These are phyloP conservation scores for Coronaproctus castanopsis DNA, from an alignment of 2,888 invertebrate genomes.

Conservation along the genomic window DNA sequence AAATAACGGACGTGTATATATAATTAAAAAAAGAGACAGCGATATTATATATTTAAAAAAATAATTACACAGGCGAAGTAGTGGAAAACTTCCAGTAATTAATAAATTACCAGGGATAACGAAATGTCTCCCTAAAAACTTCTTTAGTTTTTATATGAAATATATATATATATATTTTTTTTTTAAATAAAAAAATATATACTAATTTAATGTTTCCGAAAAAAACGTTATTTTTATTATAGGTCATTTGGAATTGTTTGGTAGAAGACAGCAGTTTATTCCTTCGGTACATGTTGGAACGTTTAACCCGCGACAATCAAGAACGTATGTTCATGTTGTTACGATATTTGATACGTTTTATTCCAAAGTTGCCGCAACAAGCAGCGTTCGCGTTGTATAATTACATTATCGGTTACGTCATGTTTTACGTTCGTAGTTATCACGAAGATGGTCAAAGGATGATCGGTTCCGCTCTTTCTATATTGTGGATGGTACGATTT, in stretches of 20 bases:
- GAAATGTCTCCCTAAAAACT: too few relatives aligned
- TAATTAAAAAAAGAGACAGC: too few relatives aligned
- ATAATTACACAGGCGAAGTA: too few relatives aligned
- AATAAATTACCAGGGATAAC: too few relatives aligned
- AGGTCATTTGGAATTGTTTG: constrained; percentile 93
- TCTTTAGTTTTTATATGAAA: too few relatives aligned
- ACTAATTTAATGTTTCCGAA: too few relatives aligned
- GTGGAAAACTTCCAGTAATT: too few relatives aligned
- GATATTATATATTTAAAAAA: too few relatives aligned
- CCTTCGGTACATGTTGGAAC: constrained; percentile 82
- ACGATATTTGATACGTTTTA: constrained; percentile 77
- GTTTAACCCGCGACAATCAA: constrained; percentile 78
- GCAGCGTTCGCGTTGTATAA: constrained; percentile 96
- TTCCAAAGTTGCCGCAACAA: constrained; percentile 83
- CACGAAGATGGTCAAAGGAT: constrained; percentile 88
- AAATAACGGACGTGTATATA: too few relatives aligned
- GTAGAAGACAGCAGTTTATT: constrained; percentile 96
- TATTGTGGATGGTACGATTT: constrained; percentile 73
- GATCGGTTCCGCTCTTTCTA: constrained; percentile 81
- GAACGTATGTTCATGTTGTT: constrained; percentile 85
- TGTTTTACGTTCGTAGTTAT: constrained; percentile 95
- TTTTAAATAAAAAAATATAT: too few relatives aligned
- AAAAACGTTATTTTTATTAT: constrained; percentile 19
- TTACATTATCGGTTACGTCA: constrained; percentile 96
- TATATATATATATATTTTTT: too few relatives aligned